phyloP scores from a whole-genome alignment of 1,140 invertebrate species.

The Scylla paramamosain region DNA sequence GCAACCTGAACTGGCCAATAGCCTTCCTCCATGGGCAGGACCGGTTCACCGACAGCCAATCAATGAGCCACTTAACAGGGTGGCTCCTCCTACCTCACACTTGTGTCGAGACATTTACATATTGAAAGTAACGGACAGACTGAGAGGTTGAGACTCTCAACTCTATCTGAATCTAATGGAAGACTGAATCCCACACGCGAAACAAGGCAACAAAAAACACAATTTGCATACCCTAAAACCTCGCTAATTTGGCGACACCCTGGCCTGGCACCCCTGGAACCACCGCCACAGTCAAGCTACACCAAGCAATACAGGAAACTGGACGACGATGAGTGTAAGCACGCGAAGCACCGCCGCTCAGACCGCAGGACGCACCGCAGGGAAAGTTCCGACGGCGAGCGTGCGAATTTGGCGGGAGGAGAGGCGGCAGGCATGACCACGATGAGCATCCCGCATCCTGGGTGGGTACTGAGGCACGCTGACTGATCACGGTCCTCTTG shows the following conservation, averaged over 20 bases:
- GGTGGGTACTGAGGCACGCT: conserved; percentile 46
- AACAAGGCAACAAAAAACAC: conserved; percentile 70
- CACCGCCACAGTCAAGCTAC: neutral
- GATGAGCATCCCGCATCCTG: neutral
- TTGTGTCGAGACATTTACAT: conserved; percentile 72
- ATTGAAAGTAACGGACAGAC: conserved; percentile 75
- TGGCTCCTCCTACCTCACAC: conserved; percentile 74
- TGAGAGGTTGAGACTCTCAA: conserved; percentile 65
- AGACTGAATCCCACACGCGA: conserved; percentile 65
- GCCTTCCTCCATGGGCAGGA: conserved; percentile 66
- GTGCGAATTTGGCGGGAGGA: neutral
- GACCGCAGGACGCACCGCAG: neutral
- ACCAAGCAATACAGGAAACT: conserved; percentile 21
- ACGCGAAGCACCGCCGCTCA: neutral
- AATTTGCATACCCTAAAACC: conserved; percentile 73
- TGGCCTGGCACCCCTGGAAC: neutral
- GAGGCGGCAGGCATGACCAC: conserved; percentile 33
- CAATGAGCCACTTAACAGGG: conserved; percentile 73
- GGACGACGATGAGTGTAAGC: conserved; percentile 37
- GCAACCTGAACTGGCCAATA: conserved; percentile 70
- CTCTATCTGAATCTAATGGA: conserved; percentile 72
- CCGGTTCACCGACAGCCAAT: conserved; percentile 74
- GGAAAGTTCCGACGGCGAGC: neutral
- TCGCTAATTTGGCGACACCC: conserved; percentile 71
- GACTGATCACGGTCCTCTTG: conserved; percentile 50